Evolutionary conservation across 2,113 vertebrate genomes (phyloP).

Genomic region (Sinocyclocheilus grahami): DNA sequence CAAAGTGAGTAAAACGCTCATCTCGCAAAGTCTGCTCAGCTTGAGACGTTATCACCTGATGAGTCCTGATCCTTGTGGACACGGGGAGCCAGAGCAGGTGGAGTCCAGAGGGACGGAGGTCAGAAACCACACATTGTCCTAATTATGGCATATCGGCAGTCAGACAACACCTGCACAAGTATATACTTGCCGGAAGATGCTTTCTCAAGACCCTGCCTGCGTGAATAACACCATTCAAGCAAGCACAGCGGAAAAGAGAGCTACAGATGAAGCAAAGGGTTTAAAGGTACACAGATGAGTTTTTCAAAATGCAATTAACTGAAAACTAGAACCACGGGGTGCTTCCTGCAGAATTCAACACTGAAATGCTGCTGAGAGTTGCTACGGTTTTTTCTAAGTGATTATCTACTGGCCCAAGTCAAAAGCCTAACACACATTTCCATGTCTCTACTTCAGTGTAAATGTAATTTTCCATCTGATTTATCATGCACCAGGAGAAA

Average conservation of each 20-base stretch:
- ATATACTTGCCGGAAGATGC: constrained; percentile 74
- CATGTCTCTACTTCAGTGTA: not conserved
- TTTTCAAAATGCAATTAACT: not conserved
- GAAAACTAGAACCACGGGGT: not conserved
- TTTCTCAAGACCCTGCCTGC: constrained; percentile 71
- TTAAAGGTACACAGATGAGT: not conserved
- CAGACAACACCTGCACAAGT: constrained; percentile 75
- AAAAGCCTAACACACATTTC: not conserved
- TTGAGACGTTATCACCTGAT: not conserved
- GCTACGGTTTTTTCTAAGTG: not conserved
- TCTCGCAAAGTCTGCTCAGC: not conserved
- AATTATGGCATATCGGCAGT: constrained; percentile 79
- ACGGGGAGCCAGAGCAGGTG: constrained; percentile 30
- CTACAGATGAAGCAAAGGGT: not conserved
- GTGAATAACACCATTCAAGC: constrained; percentile 69
- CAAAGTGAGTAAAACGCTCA: not conserved
- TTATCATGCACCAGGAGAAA: not conserved
- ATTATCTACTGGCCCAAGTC: not conserved
- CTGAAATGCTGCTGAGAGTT: not conserved
- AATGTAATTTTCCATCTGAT: not conserved
- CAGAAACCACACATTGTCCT: constrained; percentile 75
- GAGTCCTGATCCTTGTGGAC: constrained; percentile 48
- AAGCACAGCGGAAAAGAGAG: constrained; percentile 19
- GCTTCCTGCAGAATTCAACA: not conserved
- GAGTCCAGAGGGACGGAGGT: constrained; percentile 62